Evolutionary conservation across 1,140 invertebrate genomes (phyloP), one percentile per base, ranked within the genome.

Genomic region (Micrasema minimum): DNA sequence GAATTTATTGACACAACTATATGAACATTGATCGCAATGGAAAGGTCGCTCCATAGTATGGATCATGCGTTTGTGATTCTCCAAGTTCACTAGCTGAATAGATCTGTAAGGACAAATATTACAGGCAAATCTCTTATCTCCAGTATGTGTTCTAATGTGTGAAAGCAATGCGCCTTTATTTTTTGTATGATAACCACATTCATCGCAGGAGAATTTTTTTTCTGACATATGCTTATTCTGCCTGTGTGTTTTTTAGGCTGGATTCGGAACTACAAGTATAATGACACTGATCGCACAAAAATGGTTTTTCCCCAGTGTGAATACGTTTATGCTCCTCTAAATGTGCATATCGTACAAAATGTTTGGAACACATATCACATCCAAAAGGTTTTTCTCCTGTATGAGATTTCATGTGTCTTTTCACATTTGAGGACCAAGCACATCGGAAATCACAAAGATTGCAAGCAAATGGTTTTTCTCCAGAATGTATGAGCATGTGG

Each of bases 41-140:
- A 66, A 74, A 6, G 72, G 72, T 16, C 72, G 48, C 45, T 74
- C 72, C 9, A 35, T 20, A 11, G 67, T 74, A 31, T 74, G 72
- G 2, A 70, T 67, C 72, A 70, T 70, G 14, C 18, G 18, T 26
- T 61, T 74, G 18, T 74, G 72, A 14, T 59, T 70, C 16, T 70
- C 41, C 26, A 74, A 59, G n/a, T 18, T 38, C 1, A 37, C 62
- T 16, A 66, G 43, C 20, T 69, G 61, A 23, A 66, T 70, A 7
- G 72, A 45, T 62, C 57, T 69, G 38, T 70, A 74, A 0, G 72
- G 31, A 62, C 72, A 74, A 2, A 66, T 9, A 7, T 74, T 67
- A 31, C 72, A 74, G 11, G 62, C 26, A 23, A 59, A 74, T 14
- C 48, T 46, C 35, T 66, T 74, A 11, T 64, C 61, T 1, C 67